Evolutionary conservation across 2,797 vertebrate species (phyloP), one percentile per base, ranked within the genome.

Genomic region (Phataginus tetradactyla): DNA sequence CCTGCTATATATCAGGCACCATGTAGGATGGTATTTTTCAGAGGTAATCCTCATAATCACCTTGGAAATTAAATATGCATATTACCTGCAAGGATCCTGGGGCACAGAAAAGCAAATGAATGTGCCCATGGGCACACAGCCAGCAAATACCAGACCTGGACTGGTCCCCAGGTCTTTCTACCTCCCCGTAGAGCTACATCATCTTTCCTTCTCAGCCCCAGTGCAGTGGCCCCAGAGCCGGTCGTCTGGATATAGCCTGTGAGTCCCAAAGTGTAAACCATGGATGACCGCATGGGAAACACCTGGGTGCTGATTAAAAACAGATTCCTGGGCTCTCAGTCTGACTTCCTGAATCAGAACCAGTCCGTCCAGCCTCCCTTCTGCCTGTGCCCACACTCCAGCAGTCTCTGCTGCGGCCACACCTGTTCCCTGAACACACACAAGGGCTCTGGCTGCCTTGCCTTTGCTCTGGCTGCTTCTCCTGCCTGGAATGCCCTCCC

Each of bases 361-460:
- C 55, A 10, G 49, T 37, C 53, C 51, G 61, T 78, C 84, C 57
- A 42, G 49, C 45, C 27, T 32, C 39, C 27, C 8, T 13, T n/a
- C 84, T 34, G 51, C 34, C 66, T 32, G 11, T 12, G 39, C 13
- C 45, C 63, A 4, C 7, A 11, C 17, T 42, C 57, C 20, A 10
- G n/a, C 12, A 68, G 51, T n/a, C 64, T 79, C 45, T 7, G 55
- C 72, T 17, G 23, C 42, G 7, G 34, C 29, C 18, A 0, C 14
- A 49, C 12, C 42, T 59, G 13, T 51, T 55, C 71, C 45, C 66
- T 6, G 9, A 63, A 42, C 51, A 15, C 1, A 5, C 32, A 45
- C 1, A 0, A 1, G 13, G 53, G 27, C 55, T 21, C 59, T 25
- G 59, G 32, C 9, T 34, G 49, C 81, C 8, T 0, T 0, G 5